These are phyloP conservation scores for Brachionus calyciflorus DNA, from an alignment of 1,140 invertebrate genomes.

Conservation along the genomic window DNA sequence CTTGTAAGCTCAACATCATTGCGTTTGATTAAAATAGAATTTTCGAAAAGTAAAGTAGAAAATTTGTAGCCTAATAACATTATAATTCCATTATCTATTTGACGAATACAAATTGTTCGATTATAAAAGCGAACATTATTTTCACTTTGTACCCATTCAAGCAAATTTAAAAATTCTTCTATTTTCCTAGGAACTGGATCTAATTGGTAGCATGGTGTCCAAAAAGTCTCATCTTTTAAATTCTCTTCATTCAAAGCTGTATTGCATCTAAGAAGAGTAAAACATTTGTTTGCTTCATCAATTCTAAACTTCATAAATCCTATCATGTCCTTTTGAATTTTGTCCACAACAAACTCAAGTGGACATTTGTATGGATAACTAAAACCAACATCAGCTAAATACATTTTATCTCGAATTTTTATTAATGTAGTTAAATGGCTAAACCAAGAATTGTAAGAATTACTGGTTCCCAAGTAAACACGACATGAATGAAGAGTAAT, in stretches of 20 bases:
- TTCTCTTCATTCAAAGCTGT: neutral
- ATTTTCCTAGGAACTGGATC: neutral
- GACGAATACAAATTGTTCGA: neutral
- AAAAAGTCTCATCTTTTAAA: neutral
- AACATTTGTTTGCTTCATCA: neutral
- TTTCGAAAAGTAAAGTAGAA: neutral
- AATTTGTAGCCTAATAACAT: neutral
- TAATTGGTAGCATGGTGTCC: neutral
- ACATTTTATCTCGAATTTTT: neutral
- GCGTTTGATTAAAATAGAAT: neutral
- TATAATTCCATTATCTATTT: neutral
- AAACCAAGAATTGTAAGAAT: neutral
- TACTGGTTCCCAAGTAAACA: neutral
- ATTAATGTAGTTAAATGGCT: neutral
- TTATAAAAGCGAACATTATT: neutral
- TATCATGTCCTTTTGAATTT: neutral
- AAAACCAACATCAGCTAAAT: neutral
- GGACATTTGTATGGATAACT: neutral
- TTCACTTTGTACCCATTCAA: neutral
- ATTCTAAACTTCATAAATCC: neutral
- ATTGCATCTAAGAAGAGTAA: neutral
- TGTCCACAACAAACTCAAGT: neutral
- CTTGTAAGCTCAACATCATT: neutral
- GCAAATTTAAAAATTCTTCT: neutral
- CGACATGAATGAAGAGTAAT: neutral